Percentiles rank a stretch among this genome's conserved stretches.
phyloP scores from a whole-genome alignment of 2,888 invertebrate genomes.

The Allophyes oxyacanthae region DNA sequence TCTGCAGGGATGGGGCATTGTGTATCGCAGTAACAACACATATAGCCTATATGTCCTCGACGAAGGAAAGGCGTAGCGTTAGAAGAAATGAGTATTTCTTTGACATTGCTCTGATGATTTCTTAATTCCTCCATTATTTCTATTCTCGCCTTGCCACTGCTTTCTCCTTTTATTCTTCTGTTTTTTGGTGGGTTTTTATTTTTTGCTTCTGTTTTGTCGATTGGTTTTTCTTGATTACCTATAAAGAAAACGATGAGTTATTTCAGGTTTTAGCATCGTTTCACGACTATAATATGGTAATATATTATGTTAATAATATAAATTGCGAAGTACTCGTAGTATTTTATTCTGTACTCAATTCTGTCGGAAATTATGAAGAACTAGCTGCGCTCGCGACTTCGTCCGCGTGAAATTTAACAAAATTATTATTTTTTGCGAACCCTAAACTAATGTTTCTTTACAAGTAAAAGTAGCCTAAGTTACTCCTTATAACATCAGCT shows the following conservation, averaged over 20 bases:
- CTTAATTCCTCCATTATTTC: slow-evolving; percentile 11
- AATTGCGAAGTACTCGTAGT: no score
- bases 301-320: no score
- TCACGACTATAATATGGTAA: not conserved
- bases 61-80: slow-evolving; percentile 68
- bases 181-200: not conserved
- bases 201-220: slow-evolving; percentile 1
- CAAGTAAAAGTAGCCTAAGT: no score
- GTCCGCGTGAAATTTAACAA: no score
- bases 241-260: slow-evolving; percentile 36
- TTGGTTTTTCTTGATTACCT: slow-evolving; percentile 24
- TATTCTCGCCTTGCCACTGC: not conserved
- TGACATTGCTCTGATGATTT: slow-evolving; percentile 25
- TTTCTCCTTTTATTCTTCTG: not conserved
- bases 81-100: slow-evolving; percentile 37
- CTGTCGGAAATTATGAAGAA: no score
- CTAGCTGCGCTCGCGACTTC: no score
- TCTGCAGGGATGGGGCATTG: slow-evolving; percentile 55
- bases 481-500: no score
- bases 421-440: no score
- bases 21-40: slow-evolving; percentile 61
- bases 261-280: not conserved
- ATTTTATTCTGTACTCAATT: no score
- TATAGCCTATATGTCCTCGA: slow-evolving; percentile 57
- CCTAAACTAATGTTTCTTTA: no score